A percentile compares a stretch with the other conserved stretches of the same genome.
phyloP scores from a whole-genome alignment of 2,888 invertebrate species.

The Synergus itoensis region DNA sequence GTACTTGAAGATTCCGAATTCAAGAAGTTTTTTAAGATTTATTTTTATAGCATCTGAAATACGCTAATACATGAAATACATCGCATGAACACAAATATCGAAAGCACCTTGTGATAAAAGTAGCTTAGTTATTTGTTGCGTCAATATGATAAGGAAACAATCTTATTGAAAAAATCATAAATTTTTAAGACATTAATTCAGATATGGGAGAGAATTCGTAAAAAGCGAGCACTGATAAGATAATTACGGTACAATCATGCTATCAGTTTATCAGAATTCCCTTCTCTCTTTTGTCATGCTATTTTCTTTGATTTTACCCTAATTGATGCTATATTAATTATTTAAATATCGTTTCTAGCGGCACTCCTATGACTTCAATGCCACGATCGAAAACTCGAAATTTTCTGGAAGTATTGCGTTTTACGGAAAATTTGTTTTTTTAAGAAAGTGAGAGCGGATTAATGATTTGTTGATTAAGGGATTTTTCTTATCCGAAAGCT shows the following conservation, averaged over 20 bases:
- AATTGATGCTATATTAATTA: constrained; percentile 2
- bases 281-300: not conserved
- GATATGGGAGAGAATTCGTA: constrained; percentile 7
- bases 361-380: constrained; percentile 45
- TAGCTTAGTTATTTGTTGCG: not conserved
- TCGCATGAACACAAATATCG: too few relatives aligned
- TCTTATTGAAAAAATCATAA: not conserved
- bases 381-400: constrained; percentile 24
- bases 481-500: not conserved
- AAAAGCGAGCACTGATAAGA: constrained; percentile 17
- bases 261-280: not conserved
- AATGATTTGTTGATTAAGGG: not conserved
- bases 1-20: not conserved
- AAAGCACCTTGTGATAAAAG: too few relatives aligned
- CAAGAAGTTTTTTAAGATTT: not conserved
- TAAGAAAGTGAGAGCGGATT: not conserved
- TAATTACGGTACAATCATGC: not conserved
- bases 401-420: constrained; percentile 13
- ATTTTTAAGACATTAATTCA: not conserved
- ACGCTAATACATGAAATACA: not conserved
- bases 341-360: constrained; percentile 32
- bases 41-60: not conserved
- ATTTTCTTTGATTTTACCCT: not conserved
- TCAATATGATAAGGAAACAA: not conserved
- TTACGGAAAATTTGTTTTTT: not conserved